Base-by-base conservation (phyloP, 2,888 invertebrate genomes). In the Eueremaeus valkanovi region DNA sequence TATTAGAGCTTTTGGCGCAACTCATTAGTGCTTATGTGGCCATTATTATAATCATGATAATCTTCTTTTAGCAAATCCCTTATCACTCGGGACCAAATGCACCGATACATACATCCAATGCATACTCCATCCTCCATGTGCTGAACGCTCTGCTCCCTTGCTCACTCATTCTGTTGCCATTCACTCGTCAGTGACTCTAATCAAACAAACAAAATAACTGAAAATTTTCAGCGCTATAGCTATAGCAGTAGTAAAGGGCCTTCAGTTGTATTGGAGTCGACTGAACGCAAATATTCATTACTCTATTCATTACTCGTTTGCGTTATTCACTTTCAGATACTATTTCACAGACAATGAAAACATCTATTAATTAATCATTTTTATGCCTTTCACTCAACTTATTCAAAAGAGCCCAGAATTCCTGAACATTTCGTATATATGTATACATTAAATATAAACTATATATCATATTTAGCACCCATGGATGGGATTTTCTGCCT, bases 51-150 rank as follows among this genome's bases (percentile, higher is more conserved):
- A 36, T 42, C 68, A 68, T 68, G 9, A 68, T 68, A 68, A 68
- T 68, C 68, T 68, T 68, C 68, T 68, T 68, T 68, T 68, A 68
- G 42, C 42, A 68, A 68, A 68, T 68, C 68, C 68, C 42, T 68
- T 42, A 68, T 68, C 68, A 36, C 68, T 68, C 42, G 68, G 68
- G 42, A 68, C 68, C 42, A 36, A 68, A 68, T 68, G 42, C 42
- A 68, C 40, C 36, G 40, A 33, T 68, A 36, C 36, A 33, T 61
- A 33, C 21, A 58, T 49, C 6, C 24, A 6, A 33, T 63, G 33
- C n/a, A 42, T 40, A 40, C 27, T 3, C 40, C n/a, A 9, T 66
- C 21, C 21, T 16, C 11, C 33, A 29, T 31, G 33, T 31, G 11
- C 18, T 29, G 6, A 5, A 24, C 55, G 3, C 55, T 55, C 58